Percentiles rank a stretch among this genome's conserved stretches.
Conservation (phyloP, 2,113 vertebrate species). For the Oophaga pumilio region DNA sequence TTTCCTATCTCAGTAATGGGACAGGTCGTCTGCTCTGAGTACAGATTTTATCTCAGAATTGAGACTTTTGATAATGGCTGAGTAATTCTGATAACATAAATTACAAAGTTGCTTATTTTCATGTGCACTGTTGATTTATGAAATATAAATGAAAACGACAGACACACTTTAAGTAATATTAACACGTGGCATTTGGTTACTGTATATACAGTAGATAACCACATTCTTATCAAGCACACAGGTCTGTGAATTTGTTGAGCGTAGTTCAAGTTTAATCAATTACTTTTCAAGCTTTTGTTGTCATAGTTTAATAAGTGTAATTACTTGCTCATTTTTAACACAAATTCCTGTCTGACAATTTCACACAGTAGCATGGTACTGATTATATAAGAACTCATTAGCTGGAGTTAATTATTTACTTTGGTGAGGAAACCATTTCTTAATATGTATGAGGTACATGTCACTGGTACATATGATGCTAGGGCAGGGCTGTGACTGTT, state of each 20-base stretch:
- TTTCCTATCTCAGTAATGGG: too few relatives aligned
- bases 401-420: neutral
- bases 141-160: too few relatives aligned
- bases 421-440: conserved; percentile 8
- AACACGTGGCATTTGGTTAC: neutral
- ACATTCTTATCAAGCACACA: neutral
- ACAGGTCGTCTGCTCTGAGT: too few relatives aligned
- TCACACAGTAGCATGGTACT: conserved; percentile 7
- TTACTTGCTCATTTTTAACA: conserved; percentile 32
- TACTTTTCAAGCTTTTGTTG: conserved; percentile 34
- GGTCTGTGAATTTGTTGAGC: conserved; percentile 9
- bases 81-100: too few relatives aligned
- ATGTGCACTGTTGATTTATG: too few relatives aligned
- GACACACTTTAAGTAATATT: neutral
- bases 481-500: neutral
- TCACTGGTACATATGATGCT: neutral
- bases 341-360: conserved; percentile 14
- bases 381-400: conserved; percentile 27
- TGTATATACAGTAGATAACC: conserved; percentile 1
- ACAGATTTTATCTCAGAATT: too few relatives aligned
- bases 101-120: too few relatives aligned
- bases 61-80: too few relatives aligned
- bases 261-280: conserved; percentile 14
- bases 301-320: conserved; percentile 33
- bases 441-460: neutral